These are phyloP conservation scores for Darevskia nairensis DNA, from an alignment of 2,797 vertebrate genomes.

Conservation along the genomic window DNA sequence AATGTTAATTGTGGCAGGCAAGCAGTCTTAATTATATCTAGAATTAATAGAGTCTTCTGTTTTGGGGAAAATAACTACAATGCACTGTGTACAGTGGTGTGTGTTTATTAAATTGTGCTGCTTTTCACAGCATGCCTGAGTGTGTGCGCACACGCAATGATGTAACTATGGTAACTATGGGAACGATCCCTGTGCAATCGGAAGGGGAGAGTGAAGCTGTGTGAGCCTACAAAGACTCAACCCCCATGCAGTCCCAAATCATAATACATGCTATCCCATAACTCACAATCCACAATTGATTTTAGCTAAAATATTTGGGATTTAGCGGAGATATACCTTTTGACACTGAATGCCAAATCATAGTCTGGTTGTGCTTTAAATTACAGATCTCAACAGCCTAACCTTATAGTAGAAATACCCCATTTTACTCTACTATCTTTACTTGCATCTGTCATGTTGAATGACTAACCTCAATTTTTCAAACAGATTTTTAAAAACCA, in stretches of 20 bases:
- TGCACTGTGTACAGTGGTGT: slow-evolving; percentile 37
- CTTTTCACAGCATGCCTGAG: slow-evolving; percentile 56
- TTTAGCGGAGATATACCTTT: neutral
- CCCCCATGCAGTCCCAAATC: neutral
- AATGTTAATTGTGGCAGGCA: slow-evolving; percentile 44
- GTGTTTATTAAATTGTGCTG: slow-evolving; percentile 62
- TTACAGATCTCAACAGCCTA: neutral
- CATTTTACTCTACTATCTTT: neutral
- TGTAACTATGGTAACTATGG: slow-evolving; percentile 70
- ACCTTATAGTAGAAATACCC: neutral
- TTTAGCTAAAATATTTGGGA: neutral
- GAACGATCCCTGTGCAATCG: slow-evolving; percentile 61
- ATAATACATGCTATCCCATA: slow-evolving; percentile 3
- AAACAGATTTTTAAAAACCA: neutral
- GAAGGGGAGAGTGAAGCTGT: slow-evolving; percentile 58
- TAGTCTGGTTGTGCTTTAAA: neutral
- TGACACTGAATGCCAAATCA: neutral
- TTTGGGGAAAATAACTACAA: slow-evolving; percentile 58
- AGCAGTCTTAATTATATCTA: slow-evolving; percentile 42
- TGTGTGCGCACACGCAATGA: slow-evolving; percentile 43
- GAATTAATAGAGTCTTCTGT: slow-evolving; percentile 27
- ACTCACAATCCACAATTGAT: neutral
- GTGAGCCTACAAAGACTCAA: slow-evolving; percentile 46
- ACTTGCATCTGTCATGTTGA: no score
- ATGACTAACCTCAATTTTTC: neutral